These are phyloP conservation scores for Pluvianellus socialis DNA, from an alignment of 2,113 vertebrate genomes.

Conservation along the genomic window DNA sequence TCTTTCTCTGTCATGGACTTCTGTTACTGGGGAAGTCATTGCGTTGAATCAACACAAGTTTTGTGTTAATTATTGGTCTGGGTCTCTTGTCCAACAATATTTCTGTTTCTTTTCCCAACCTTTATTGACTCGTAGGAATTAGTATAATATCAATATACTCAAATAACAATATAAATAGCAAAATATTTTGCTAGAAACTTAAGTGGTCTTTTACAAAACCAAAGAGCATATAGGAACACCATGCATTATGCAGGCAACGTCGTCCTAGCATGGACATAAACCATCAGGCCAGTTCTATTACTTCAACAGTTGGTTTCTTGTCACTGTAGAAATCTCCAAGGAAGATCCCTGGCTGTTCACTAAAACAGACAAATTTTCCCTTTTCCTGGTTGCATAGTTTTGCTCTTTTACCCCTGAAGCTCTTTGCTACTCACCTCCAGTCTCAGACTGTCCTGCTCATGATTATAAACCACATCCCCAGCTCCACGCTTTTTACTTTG, in stretches of 20 bases:
- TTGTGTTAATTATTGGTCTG: background rate
- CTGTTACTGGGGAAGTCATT: background rate
- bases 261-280: background rate
- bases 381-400: background rate
- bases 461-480: background rate
- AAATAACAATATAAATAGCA: background rate
- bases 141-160: background rate
- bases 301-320: background rate
- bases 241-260: background rate
- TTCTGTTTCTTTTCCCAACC: background rate
- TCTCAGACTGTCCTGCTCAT: background rate
- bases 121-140: background rate
- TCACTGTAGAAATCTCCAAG: background rate
- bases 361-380: background rate
- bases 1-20: background rate
- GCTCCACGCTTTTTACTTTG: background rate
- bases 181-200: background rate
- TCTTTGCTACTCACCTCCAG: background rate
- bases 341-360: background rate
- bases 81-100: background rate
- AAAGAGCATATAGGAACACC: background rate
- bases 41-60: background rate
- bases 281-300: background rate
- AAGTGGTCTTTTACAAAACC: background rate
- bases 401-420: background rate